Percentiles rank a stretch among this genome's conserved stretches.
phyloP scores from a whole-genome alignment of 2,888 invertebrate species.

The Cryptops parisi region DNA sequence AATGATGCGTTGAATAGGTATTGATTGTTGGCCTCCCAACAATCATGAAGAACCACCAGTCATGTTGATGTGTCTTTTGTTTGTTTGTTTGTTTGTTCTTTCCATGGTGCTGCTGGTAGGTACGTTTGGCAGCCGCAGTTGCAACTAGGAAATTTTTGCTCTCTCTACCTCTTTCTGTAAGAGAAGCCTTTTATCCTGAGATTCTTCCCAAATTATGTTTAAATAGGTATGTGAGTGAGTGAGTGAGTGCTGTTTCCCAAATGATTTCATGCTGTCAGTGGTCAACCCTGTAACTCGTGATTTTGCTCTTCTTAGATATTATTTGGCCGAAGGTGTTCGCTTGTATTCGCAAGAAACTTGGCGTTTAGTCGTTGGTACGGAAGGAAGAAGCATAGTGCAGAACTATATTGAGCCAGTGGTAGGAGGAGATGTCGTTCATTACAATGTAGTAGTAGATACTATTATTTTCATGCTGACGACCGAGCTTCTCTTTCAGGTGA shows the following conservation, averaged over 20 bases:
- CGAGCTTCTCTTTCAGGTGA: slow-evolving; percentile 34
- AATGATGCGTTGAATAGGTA: too few relatives aligned
- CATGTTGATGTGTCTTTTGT: neutral
- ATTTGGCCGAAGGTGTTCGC: slow-evolving; percentile 40
- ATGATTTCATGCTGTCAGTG: too few relatives aligned
- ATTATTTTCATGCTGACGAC: too few relatives aligned
- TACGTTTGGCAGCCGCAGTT: slow-evolving; percentile 38
- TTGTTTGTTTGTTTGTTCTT: neutral
- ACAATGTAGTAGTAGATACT: too few relatives aligned
- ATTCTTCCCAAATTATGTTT: slow-evolving; percentile 40
- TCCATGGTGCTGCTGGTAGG: too few relatives aligned
- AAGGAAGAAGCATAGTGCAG: slow-evolving; percentile 36
- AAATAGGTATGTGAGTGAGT: slow-evolving; percentile 39
- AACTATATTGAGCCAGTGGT: slow-evolving; percentile 33
- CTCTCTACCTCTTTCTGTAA: slow-evolving; percentile 30
- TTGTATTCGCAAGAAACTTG: slow-evolving; percentile 42
- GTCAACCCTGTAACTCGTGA: too few relatives aligned
- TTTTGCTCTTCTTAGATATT: too few relatives aligned
- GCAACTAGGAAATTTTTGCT: slow-evolving; percentile 37
- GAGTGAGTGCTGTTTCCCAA: too few relatives aligned
- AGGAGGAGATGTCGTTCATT: too few relatives aligned
- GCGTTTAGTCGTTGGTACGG: slow-evolving; percentile 34
- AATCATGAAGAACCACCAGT: too few relatives aligned
- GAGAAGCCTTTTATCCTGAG: slow-evolving; percentile 34
- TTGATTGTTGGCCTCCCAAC: too few relatives aligned